phyloP scores from a whole-genome alignment of 1,140 invertebrate species.

The Amyelois transitella region DNA sequence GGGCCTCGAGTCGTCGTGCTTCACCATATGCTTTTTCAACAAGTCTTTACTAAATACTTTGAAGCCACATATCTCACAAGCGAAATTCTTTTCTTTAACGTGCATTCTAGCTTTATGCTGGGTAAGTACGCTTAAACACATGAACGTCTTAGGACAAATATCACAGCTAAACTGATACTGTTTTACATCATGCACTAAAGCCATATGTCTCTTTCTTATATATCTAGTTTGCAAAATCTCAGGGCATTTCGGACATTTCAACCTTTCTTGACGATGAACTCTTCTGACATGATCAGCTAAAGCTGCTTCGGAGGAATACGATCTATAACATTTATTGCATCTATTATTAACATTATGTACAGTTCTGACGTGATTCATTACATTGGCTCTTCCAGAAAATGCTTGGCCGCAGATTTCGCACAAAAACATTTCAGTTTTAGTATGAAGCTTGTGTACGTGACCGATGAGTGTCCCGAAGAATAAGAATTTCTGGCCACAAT shows the following conservation, averaged over 20 bases:
- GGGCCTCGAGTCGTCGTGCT: conserved; percentile 75
- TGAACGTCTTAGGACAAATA: conserved; percentile 10
- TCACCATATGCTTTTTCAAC: conserved; percentile 68
- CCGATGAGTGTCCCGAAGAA: conserved; percentile 28
- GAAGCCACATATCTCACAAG: conserved; percentile 48
- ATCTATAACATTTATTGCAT: conserved; percentile 13
- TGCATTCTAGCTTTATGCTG: conserved; percentile 41
- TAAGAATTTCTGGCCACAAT: conserved; percentile 26
- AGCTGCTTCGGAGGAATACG: conserved; percentile 3
- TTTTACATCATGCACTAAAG: conserved; percentile 15
- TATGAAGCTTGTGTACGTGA: conserved; percentile 34
- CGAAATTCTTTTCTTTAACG: conserved; percentile 40
- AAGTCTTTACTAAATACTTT: conserved; percentile 37
- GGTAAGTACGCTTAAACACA: conserved; percentile 16
- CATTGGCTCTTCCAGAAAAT: conserved; percentile 12
- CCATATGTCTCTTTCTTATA: conserved; percentile 16
- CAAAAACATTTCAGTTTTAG: conserved; percentile 21
- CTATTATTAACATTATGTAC: background rate
- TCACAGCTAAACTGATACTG: conserved; percentile 12
- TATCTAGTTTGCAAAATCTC: conserved; percentile 12
- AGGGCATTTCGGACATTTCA: conserved; percentile 31
- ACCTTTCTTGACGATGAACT: conserved; percentile 4
- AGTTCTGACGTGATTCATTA: background rate
- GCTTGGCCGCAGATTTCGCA: conserved; percentile 27
- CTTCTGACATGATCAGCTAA: conserved; percentile 5